Evolutionary conservation across 2,888 invertebrate species (phyloP).

Genomic region (Drosophila atripex): DNA sequence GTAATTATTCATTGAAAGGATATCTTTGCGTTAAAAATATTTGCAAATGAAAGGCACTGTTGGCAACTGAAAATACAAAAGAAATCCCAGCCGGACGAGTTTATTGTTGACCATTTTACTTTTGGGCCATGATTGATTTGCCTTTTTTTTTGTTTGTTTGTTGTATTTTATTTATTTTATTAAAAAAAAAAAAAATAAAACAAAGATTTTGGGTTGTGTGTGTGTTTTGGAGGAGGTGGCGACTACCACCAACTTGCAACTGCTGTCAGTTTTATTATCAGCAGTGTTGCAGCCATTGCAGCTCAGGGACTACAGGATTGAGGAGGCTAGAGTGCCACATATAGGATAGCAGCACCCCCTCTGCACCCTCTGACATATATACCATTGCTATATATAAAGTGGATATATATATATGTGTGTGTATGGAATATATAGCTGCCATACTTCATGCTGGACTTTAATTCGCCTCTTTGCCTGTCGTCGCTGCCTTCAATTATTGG

Average conservation of each 20-base stretch:
- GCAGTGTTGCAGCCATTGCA: neutral
- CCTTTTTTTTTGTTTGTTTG: too few relatives aligned
- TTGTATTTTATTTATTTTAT: neutral
- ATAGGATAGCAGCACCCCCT: neutral
- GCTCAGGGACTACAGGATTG: neutral
- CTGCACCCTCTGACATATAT: neutral
- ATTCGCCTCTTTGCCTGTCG: conserved; percentile 63
- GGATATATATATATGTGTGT: neutral
- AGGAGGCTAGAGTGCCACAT: too few relatives aligned
- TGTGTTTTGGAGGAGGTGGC: too few relatives aligned
- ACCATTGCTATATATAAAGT: neutral
- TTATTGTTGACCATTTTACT: neutral
- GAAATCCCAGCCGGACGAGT: neutral
- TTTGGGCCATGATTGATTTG: conserved; percentile 2
- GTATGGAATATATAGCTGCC: conserved; percentile 8
- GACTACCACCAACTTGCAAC: neutral
- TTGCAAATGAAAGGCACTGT: neutral
- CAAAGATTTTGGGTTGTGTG: neutral
- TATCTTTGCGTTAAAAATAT: neutral
- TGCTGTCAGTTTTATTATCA: neutral
- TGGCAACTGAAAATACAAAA: neutral
- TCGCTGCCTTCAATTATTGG: conserved; percentile 65
- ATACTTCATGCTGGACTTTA: conserved; percentile 65
- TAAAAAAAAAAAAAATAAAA: neutral
- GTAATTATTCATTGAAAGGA: too few relatives aligned